Percentiles rank a stretch among this genome's conserved stretches.
phyloP scores from a whole-genome alignment of 2,113 vertebrate species.

The Scartelaos histophorus region DNA sequence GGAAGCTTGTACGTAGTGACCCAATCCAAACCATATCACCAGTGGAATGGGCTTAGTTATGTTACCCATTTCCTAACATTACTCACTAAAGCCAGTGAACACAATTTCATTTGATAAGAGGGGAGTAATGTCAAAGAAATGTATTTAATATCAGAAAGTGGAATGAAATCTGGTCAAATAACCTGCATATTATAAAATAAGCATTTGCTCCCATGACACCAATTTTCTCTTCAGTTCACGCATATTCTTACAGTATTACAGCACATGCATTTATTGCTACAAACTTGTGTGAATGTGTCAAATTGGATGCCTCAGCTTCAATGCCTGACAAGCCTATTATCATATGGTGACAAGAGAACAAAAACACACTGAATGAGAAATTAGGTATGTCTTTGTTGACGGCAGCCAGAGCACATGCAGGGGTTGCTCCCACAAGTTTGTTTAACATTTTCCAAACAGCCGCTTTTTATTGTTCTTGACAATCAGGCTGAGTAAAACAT shows the following conservation, averaged over 20 bases:
- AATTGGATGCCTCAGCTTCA: slow-evolving; percentile 5
- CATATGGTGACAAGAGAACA: slow-evolving; percentile 9
- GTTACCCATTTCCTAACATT: background rate
- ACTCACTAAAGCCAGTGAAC: background rate
- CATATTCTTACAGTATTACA: background rate
- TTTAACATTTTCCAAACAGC: slow-evolving; percentile 2
- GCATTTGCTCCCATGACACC: background rate
- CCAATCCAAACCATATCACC: background rate
- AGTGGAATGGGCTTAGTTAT: background rate
- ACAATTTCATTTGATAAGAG: slow-evolving; percentile 5
- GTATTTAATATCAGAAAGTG: background rate
- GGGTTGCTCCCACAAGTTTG: background rate
- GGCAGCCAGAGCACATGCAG: slow-evolving; percentile 11
- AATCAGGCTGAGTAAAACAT: slow-evolving; percentile 2
- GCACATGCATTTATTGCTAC: background rate
- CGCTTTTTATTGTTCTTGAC: slow-evolving; percentile 2
- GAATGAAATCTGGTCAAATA: slow-evolving; percentile 11
- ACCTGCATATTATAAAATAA: background rate
- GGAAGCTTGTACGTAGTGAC: background rate
- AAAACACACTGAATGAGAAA: background rate
- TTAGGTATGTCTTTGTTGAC: slow-evolving; percentile 6
- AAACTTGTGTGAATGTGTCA: background rate
- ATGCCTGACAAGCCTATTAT: slow-evolving; percentile 18
- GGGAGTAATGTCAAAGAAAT: background rate
- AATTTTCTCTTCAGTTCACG: background rate